Base-by-base conservation (phyloP, 2,888 invertebrate species). In the Papilio protenor region DNA sequence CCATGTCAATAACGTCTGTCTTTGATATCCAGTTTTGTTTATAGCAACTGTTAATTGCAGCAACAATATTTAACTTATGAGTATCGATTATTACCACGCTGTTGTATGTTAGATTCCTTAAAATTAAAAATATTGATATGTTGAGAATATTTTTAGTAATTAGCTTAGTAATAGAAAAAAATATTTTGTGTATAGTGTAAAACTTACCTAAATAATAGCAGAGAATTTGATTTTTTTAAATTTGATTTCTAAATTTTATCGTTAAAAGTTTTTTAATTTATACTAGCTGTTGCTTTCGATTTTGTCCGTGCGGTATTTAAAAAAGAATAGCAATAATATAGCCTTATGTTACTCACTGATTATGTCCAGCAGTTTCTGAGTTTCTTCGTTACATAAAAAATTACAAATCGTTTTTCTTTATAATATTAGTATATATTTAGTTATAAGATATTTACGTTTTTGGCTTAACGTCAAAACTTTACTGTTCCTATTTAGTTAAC, bases 401-500 rank as follows among this genome's bases (percentile, higher is more conserved):
- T 27, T 27, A 27, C 27, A 27, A 27, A 27, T 27, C 1, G 27
- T 27, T 27, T 2, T n/a, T n/a, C 3, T 33, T 33, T 33, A 33
- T 33, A 5, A 33, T 18, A 11, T 49, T 16, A 52, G 6, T 14
- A 16, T 16, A 3, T 12, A 23, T 14, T 23, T 61, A 23, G 21
- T 47, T 47, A 0, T 14, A 23, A 23, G 5, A 12, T 73, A 52
- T 59, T 45, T 59, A 40, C 21, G 10, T 27, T 74, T 74, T 64
- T 74, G 33, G 49, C 61, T 61, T 64, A 74, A 64, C 21, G 64
- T 64, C 27, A 74, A 61, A 64, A 47, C 64, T 49, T 73, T 64
- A 6, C 64, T 64, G 64, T 49, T 74, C 64, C 64, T 74, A 74
- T 74, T 74, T 27, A 74, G 61, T 74, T 74, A 74, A 74, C 73